Conservation (phyloP, 2,797 vertebrate species). For the Cygnus olor region DNA sequence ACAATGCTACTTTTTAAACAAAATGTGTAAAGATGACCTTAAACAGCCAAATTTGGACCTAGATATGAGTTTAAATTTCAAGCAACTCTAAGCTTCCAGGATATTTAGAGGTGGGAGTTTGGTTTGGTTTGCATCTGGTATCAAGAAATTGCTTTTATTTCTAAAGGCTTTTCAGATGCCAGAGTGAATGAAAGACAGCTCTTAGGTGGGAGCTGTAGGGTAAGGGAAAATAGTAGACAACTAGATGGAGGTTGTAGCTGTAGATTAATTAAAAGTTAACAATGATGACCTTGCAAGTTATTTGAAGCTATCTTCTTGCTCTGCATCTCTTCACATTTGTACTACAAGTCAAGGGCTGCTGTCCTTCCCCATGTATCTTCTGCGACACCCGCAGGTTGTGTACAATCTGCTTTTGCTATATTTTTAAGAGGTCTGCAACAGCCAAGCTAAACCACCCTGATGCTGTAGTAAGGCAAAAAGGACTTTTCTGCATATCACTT, state of each 20-base stretch:
- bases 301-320: not conserved
- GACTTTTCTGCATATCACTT: not conserved
- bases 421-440: not conserved
- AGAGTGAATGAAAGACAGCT: slow-evolving; percentile 15
- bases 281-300: not conserved
- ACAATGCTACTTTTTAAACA: not conserved
- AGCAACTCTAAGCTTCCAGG: not conserved
- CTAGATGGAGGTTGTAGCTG: not conserved
- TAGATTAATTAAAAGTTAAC: not conserved
- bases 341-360: not conserved
- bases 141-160: not conserved
- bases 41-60: not conserved
- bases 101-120: slow-evolving; percentile 9
- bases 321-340: not conserved
- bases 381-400: not conserved
- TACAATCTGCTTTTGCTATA: not conserved
- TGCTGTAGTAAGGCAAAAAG: not conserved
- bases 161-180: slow-evolving; percentile 25
- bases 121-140: not conserved
- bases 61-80: slow-evolving; percentile 5
- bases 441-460: not conserved
- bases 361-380: not conserved
- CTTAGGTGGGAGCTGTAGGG: not conserved
- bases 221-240: not conserved
- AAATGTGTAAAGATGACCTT: slow-evolving; percentile 14